These are phyloP conservation scores for Cardinalis cardinalis DNA, from an alignment of 2,113 vertebrate species.

Conservation along the genomic window DNA sequence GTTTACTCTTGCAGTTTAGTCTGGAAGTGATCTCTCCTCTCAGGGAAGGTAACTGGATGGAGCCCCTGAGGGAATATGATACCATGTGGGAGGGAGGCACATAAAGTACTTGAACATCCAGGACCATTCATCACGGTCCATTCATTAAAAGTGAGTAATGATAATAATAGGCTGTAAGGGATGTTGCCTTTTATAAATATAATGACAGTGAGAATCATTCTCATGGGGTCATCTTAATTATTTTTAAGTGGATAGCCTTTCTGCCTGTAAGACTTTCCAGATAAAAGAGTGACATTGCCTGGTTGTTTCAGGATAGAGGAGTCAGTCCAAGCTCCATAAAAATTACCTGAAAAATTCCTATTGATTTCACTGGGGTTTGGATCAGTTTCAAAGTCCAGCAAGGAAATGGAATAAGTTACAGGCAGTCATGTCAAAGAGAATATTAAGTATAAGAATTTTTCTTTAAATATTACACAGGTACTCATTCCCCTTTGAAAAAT, in stretches of 20 bases:
- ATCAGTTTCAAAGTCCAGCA: not conserved
- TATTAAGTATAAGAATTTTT: not conserved
- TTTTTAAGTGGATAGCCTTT: conserved; percentile 11
- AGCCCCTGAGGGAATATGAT: not conserved
- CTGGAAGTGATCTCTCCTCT: not conserved
- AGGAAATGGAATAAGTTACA: conserved; percentile 3
- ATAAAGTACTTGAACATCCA: not conserved
- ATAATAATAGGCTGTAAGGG: conserved; percentile 9
- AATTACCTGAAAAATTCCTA: conserved; percentile 17
- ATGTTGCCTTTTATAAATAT: conserved; percentile 33
- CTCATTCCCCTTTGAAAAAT: conserved; percentile 5
- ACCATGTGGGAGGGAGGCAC: not conserved
- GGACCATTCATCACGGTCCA: not conserved
- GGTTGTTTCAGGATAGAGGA: not conserved
- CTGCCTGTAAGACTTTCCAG: not conserved
- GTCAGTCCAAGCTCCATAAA: not conserved
- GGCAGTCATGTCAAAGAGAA: not conserved
- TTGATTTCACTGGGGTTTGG: conserved; percentile 18
- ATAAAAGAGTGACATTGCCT: not conserved
- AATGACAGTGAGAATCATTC: not conserved
- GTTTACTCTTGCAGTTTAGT: not conserved
- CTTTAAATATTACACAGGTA: not conserved
- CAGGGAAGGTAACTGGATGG: not conserved
- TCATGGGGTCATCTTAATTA: conserved; percentile 4
- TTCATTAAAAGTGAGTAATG: conserved; percentile 15